phyloP scores from a whole-genome alignment of 2,113 vertebrate genomes.

The Phyllostomus hastatus region DNA sequence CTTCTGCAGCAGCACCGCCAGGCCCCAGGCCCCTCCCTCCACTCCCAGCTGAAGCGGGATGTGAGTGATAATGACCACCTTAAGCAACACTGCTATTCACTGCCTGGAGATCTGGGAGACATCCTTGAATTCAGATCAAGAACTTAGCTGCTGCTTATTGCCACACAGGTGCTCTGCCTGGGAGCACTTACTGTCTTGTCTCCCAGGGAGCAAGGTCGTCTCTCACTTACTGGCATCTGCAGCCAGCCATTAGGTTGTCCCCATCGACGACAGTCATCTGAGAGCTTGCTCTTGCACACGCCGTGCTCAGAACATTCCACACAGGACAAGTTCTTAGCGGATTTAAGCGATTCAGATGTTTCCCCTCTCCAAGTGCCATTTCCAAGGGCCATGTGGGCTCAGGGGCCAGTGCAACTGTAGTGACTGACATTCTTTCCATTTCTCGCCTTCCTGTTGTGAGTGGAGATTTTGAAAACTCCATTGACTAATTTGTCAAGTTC shows the following conservation, averaged over 20 bases:
- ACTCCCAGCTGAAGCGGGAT: slow-evolving; percentile 73
- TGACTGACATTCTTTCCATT: slow-evolving; percentile 11
- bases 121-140: slow-evolving; percentile 73
- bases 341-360: background rate
- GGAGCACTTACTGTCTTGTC: slow-evolving; percentile 44
- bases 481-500: slow-evolving; percentile 25
- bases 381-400: slow-evolving; percentile 18
- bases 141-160: slow-evolving; percentile 77
- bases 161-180: slow-evolving; percentile 73
- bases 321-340: background rate
- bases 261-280: background rate
- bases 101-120: slow-evolving; percentile 77
- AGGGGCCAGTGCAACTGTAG: background rate
- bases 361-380: background rate
- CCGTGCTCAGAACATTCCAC: background rate
- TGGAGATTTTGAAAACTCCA: slow-evolving; percentile 15
- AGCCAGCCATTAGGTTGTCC: slow-evolving; percentile 50
- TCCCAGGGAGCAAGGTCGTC: slow-evolving; percentile 53
- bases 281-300: background rate
- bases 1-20: slow-evolving; percentile 62
- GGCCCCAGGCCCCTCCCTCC: slow-evolving; percentile 74
- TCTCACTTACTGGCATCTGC: slow-evolving; percentile 26
- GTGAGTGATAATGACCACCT: slow-evolving; percentile 72
- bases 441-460: slow-evolving; percentile 33
- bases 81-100: slow-evolving; percentile 80